phyloP scores from a whole-genome alignment of 2,797 vertebrate genomes.

The Mormyrops attenuatus region DNA sequence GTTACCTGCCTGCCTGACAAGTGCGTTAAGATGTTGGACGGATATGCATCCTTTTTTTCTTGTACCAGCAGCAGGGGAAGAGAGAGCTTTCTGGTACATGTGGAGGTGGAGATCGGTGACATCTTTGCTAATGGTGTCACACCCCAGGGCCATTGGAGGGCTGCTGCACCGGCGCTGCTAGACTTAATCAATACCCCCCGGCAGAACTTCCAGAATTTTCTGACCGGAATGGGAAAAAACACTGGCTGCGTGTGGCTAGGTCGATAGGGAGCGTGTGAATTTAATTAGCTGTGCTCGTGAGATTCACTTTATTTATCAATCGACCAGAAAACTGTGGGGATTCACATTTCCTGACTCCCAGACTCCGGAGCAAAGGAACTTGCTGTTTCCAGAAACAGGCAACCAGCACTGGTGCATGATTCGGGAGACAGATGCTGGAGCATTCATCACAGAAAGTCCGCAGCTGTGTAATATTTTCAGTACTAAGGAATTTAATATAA shows the following conservation, averaged over 20 bases:
- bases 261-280: conserved; percentile 63
- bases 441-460: not conserved
- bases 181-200: conserved; percentile 67
- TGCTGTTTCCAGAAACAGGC: conserved; percentile 52
- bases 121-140: conserved; percentile 55
- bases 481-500: not conserved
- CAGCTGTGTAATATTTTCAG: not conserved
- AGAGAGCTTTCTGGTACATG: not conserved
- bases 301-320: conserved; percentile 70
- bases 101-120: not conserved
- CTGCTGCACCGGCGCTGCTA: conserved; percentile 48
- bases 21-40: conserved; percentile 62
- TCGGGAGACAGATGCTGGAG: not conserved
- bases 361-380: conserved; percentile 36
- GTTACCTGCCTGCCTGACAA: conserved; percentile 59
- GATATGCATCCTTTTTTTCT: conserved; percentile 56
- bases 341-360: not conserved
- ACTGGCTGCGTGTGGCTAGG: conserved; percentile 64
- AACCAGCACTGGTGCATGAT: not conserved
- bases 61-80: conserved; percentile 58
- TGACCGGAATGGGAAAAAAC: conserved; percentile 36
- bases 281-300: conserved; percentile 69
- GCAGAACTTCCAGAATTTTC: conserved; percentile 60
- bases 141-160: conserved; percentile 49
- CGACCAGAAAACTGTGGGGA: conserved; percentile 60